A percentile compares a stretch with the other conserved stretches of the same genome.
phyloP scores from a whole-genome alignment of 2,797 vertebrate species.

The Chelon auratus region DNA sequence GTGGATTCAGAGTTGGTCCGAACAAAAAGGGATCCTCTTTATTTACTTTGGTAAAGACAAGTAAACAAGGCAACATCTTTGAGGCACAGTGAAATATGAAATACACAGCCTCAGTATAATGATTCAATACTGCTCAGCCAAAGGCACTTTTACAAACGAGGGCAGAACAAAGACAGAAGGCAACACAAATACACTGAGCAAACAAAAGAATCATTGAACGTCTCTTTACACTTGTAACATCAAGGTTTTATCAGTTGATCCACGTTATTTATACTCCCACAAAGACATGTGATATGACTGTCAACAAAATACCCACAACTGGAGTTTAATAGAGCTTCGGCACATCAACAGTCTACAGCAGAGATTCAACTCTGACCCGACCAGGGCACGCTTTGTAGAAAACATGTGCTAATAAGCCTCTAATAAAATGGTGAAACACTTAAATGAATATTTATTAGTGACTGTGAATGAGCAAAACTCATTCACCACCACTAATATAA shows the following conservation, averaged over 20 bases:
- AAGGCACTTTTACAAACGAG: slow-evolving; percentile 67
- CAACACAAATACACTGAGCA: slow-evolving; percentile 47
- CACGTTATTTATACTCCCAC: slow-evolving; percentile 2
- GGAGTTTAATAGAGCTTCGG: slow-evolving; percentile 25
- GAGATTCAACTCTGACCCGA: slow-evolving; percentile 17
- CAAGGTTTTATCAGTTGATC: slow-evolving; percentile 10
- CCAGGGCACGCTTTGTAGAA: slow-evolving; percentile 27
- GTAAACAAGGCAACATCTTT: slow-evolving; percentile 50
- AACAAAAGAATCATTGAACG: slow-evolving; percentile 26
- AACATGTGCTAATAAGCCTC: slow-evolving; percentile 40
- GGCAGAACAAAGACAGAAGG: slow-evolving; percentile 33
- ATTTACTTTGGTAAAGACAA: slow-evolving; percentile 66
- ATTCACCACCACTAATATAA: not conserved
- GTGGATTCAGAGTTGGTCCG: slow-evolving; percentile 20
- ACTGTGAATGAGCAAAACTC: not conserved
- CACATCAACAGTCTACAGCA: slow-evolving; percentile 2
- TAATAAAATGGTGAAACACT: not conserved
- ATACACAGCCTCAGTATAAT: slow-evolving; percentile 30
- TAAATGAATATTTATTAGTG: not conserved
- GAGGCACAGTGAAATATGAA: slow-evolving; percentile 22
- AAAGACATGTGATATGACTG: slow-evolving; percentile 15
- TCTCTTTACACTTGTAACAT: slow-evolving; percentile 31
- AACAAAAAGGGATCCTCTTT: slow-evolving; percentile 42
- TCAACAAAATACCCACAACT: slow-evolving; percentile 8
- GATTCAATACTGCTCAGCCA: slow-evolving; percentile 51